Conservation (phyloP, 2,888 invertebrate genomes). For the Strigamia maritima region DNA sequence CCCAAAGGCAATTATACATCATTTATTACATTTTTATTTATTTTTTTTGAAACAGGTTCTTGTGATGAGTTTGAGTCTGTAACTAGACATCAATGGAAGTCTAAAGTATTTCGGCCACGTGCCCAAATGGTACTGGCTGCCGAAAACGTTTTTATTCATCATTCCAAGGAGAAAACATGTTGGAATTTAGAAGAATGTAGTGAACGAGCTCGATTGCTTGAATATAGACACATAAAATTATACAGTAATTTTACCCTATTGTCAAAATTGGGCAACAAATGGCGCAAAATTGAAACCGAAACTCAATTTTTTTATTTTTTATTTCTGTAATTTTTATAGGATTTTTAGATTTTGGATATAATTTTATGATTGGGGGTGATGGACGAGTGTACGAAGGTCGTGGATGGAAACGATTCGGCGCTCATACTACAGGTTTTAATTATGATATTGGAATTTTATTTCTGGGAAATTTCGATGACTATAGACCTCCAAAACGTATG, state of each 20-base stretch:
- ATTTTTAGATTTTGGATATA: neutral
- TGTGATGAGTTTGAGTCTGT: neutral
- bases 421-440: constrained; percentile 6
- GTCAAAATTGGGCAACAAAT: neutral
- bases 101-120: neutral
- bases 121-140: neutral
- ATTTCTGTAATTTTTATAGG: neutral
- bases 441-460: constrained; percentile 24
- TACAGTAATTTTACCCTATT: neutral
- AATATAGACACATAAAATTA: neutral
- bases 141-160: neutral
- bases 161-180: neutral
- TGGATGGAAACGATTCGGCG: constrained; percentile 8
- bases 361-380: constrained; percentile 9
- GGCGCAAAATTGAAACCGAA: neutral
- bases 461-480: neutral
- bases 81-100: neutral
- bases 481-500: neutral
- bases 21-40: neutral
- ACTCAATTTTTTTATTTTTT: neutral
- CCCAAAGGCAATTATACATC: neutral
- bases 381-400: neutral
- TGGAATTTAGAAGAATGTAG: neutral
- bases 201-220: neutral
- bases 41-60: neutral